Percentiles rank a stretch among this genome's conserved stretches.
Conservation (phyloP, 2,113 vertebrate genomes). For the Pelodiscus sinensis region DNA sequence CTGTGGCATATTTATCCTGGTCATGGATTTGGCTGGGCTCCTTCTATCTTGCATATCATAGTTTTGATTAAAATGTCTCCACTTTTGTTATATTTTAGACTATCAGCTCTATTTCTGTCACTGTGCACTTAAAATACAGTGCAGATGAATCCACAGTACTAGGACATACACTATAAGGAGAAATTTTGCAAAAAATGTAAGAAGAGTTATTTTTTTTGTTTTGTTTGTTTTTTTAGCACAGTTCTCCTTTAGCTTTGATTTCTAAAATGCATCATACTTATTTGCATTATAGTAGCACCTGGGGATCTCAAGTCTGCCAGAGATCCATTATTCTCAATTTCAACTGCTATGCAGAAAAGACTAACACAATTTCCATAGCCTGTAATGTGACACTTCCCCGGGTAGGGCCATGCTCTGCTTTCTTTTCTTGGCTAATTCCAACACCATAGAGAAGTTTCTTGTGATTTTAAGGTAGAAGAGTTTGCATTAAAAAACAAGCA, state of each 20-base stretch:
- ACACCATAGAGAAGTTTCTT: not conserved
- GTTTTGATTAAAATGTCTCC: not conserved
- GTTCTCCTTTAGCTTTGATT: not conserved
- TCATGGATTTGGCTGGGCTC: no score
- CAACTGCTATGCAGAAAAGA: not conserved
- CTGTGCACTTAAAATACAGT: not conserved
- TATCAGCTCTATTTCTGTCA: not conserved
- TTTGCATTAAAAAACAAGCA: not conserved
- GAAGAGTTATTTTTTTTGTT: rapidly evolving
- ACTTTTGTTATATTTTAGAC: rapidly evolving
- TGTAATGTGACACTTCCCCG: not conserved
- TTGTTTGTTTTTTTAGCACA: not conserved
- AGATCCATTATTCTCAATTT: not conserved
- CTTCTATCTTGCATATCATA: rapidly evolving
- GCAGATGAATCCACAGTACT: rapidly evolving
- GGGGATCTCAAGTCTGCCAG: not conserved
- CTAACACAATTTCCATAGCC: not conserved
- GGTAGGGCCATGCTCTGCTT: not conserved
- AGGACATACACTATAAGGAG: not conserved
- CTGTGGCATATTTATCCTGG: no score
- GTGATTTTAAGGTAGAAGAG: not conserved
- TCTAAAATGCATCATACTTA: not conserved
- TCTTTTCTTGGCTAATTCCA: not conserved
- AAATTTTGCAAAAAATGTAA: rapidly evolving
- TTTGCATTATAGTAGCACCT: not conserved